Percentiles rank a stretch among this genome's conserved stretches.
These are phyloP conservation scores for Hydrophis major DNA, from an alignment of 2,797 vertebrate genomes.

Conservation along the genomic window DNA sequence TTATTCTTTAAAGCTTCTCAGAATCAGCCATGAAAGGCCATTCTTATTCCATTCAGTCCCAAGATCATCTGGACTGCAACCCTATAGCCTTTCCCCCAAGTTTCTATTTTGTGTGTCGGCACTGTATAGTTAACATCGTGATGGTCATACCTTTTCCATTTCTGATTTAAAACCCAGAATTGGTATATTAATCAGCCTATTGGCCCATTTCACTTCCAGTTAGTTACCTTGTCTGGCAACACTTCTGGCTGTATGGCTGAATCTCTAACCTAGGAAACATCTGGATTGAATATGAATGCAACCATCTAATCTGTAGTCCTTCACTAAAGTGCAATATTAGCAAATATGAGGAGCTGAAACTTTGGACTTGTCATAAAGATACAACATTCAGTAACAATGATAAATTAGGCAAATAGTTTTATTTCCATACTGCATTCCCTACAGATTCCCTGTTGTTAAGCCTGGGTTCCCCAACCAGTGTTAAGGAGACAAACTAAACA, in stretches of 20 bases:
- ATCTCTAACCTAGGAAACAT: not conserved
- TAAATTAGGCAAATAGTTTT: not conserved
- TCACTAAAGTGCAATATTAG: not conserved
- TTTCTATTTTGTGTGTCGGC: not conserved
- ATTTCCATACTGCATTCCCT: not conserved
- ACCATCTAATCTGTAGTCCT: not conserved
- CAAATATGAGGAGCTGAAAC: not conserved
- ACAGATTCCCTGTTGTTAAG: not conserved
- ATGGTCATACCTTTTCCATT: not conserved
- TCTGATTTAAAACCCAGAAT: not conserved
- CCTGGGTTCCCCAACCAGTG: no score
- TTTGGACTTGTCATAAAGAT: not conserved
- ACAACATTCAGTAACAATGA: not conserved
- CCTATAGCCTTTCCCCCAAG: not conserved
- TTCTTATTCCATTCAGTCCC: not conserved
- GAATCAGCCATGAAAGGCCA: not conserved
- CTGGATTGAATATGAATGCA: not conserved
- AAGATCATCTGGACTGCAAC: not conserved
- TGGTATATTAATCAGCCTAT: not conserved
- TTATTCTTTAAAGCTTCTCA: not conserved
- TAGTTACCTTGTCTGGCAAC: not conserved
- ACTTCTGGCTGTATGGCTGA: not conserved
- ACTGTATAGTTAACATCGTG: not conserved
- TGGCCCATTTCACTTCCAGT: not conserved
- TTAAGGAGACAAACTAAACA: no score